These are phyloP conservation scores for Silurus meridionalis DNA, from an alignment of 2,113 vertebrate species.

Conservation along the genomic window DNA sequence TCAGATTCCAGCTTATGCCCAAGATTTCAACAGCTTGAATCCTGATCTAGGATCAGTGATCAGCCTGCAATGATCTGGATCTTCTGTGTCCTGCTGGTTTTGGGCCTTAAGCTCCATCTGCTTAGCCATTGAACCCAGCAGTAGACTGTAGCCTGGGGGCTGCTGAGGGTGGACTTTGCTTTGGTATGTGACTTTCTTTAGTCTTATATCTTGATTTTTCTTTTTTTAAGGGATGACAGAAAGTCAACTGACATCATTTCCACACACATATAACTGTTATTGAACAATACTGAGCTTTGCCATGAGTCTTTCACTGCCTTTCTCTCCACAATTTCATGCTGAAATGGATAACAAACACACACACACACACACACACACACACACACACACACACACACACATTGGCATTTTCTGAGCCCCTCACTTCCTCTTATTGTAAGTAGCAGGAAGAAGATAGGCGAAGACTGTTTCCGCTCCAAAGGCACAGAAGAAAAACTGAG, in stretches of 20 bases:
- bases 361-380: conserved; percentile 3
- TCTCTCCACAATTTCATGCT: conserved; percentile 10
- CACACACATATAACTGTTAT: conserved; percentile 12
- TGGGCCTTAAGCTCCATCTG: conserved; percentile 48
- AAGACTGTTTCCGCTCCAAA: conserved; percentile 60
- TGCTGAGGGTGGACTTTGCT: conserved; percentile 12
- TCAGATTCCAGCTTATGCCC: neutral
- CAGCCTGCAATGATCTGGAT: conserved; percentile 14
- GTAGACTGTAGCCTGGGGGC: conserved; percentile 20
- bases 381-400: conserved; percentile 9
- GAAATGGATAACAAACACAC: conserved; percentile 19
- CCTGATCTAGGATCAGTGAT: conserved; percentile 36
- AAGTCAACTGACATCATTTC: neutral
- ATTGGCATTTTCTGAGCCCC: conserved; percentile 42
- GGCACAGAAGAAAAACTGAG: conserved; percentile 35
- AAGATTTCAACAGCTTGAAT: conserved; percentile 17
- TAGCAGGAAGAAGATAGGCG: conserved; percentile 56
- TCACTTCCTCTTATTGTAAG: conserved; percentile 61
- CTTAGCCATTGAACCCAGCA: conserved; percentile 27
- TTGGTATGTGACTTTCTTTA: conserved; percentile 15
- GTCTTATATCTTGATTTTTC: neutral
- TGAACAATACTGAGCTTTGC: neutral
- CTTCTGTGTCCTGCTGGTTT: conserved; percentile 31
- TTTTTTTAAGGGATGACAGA: neutral
- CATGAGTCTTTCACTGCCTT: conserved; percentile 18